A percentile compares a stretch with the other conserved stretches of the same genome.
These are phyloP conservation scores for Prorops nasuta DNA, from an alignment of 1,140 invertebrate species.

Conservation along the genomic window DNA sequence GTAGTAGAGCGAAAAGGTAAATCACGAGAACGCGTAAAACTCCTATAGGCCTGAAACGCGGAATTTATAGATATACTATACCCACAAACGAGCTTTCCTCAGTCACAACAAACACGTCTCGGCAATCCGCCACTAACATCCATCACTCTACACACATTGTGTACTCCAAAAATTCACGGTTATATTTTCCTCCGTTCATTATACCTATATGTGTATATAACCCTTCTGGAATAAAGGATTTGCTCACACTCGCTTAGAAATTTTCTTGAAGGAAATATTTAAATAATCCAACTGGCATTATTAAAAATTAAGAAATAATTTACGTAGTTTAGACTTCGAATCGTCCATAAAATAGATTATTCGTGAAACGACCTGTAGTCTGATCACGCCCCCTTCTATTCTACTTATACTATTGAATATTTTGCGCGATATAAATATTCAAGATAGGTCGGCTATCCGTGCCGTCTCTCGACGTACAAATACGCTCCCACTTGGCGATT, in stretches of 20 bases:
- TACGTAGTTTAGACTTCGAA: too few relatives aligned
- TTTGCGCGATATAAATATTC: conserved; percentile 34
- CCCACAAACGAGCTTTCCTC: conserved; percentile 28
- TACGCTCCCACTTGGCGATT: not conserved
- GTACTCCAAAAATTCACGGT: too few relatives aligned
- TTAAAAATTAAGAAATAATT: too few relatives aligned
- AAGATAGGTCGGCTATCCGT: conserved; percentile 22
- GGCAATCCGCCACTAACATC: conserved; percentile 20
- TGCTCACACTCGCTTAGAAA: too few relatives aligned
- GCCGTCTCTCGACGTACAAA: conserved; percentile 3
- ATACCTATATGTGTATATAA: too few relatives aligned
- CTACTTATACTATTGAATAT: too few relatives aligned
- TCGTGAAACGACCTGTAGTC: too few relatives aligned
- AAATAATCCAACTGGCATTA: not conserved
- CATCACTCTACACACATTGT: too few relatives aligned
- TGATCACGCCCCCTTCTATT: too few relatives aligned
- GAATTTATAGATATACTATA: conserved; percentile 27
- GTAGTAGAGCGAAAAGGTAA: conserved; percentile 18
- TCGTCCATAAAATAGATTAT: too few relatives aligned
- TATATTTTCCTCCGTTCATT: too few relatives aligned
- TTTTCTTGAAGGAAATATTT: conserved; percentile 1
- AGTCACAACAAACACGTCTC: conserved; percentile 36
- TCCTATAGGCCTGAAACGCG: conserved; percentile 19
- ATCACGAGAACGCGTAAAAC: conserved; percentile 5
- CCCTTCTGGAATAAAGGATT: too few relatives aligned